phyloP scores from a whole-genome alignment of 1,140 invertebrate species.

The Cherax destructor region DNA sequence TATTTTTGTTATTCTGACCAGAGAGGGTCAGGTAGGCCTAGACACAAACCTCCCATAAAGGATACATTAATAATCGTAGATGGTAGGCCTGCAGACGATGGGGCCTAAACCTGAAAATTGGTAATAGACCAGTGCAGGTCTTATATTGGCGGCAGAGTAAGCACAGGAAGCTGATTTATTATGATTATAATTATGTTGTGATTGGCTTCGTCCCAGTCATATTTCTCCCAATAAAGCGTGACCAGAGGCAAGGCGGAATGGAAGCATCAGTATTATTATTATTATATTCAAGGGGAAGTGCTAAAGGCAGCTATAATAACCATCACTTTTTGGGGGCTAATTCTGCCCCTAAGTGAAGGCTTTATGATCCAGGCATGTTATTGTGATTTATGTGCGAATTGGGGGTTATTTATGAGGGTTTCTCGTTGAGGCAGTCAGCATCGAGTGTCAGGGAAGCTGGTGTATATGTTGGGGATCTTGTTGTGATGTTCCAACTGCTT shows the following conservation, averaged over 20 bases:
- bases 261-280: background rate
- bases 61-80: slow-evolving; percentile 45
- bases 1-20: background rate
- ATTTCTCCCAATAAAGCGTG: background rate
- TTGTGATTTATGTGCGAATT: slow-evolving; percentile 8
- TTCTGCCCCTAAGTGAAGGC: slow-evolving; percentile 12
- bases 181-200: slow-evolving; percentile 51
- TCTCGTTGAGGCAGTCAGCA: too few species aligned
- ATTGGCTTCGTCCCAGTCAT: slow-evolving; percentile 14
- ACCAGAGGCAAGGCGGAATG: background rate
- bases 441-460: too few species aligned
- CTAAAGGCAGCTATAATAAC: background rate
- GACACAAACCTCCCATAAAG: background rate
- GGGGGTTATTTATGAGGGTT: background rate
- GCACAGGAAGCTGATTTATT: slow-evolving; percentile 38
- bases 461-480: too few species aligned
- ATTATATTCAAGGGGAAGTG: too few species aligned
- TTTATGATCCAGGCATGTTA: slow-evolving; percentile 17
- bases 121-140: slow-evolving; percentile 45
- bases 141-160: slow-evolving; percentile 37
- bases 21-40: slow-evolving; percentile 25
- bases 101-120: slow-evolving; percentile 40
- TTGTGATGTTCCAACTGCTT: too few species aligned
- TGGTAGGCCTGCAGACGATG: slow-evolving; percentile 42
- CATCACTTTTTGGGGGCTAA: background rate